Conservation (phyloP, 2,797 vertebrate species). For the Gila robusta region DNA sequence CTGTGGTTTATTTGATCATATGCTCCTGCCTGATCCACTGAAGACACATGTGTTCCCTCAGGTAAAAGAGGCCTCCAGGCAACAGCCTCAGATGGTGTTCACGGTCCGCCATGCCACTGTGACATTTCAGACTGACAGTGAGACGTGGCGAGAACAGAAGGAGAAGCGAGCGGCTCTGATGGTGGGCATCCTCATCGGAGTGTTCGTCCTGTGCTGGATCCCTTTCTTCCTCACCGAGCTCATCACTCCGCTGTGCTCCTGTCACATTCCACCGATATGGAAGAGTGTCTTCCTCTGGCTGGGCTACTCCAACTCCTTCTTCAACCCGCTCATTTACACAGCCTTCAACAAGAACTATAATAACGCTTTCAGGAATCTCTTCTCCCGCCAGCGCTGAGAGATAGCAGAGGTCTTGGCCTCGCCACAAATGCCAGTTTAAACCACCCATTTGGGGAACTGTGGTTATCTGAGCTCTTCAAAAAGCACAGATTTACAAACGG, state of each 20-base stretch:
- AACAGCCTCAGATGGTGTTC: conserved; percentile 87
- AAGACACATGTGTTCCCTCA: conserved; percentile 63
- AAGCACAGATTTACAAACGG: neutral
- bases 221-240: conserved; percentile 97
- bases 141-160: conserved; percentile 95
- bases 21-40: neutral
- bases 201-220: conserved; percentile 96
- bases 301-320: conserved; percentile 97
- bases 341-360: conserved; percentile 98
- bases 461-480: conserved; percentile 18
- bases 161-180: conserved; percentile 92
- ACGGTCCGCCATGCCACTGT: conserved; percentile 87
- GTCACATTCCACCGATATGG: conserved; percentile 90
- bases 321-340: conserved; percentile 97
- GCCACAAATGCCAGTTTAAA: conserved; percentile 29
- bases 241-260: conserved; percentile 89
- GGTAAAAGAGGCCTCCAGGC: conserved; percentile 85
- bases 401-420: neutral
- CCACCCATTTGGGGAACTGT: conserved; percentile 15
- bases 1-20: neutral
- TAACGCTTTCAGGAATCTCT: conserved; percentile 92
- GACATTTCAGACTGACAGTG: conserved; percentile 92
- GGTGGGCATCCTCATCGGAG: conserved; percentile 95
- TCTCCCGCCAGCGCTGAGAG: conserved; percentile 83
- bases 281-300: conserved; percentile 97